Base-by-base conservation (phyloP, 1,140 invertebrate species). In the Drosophila tsacasi region DNA sequence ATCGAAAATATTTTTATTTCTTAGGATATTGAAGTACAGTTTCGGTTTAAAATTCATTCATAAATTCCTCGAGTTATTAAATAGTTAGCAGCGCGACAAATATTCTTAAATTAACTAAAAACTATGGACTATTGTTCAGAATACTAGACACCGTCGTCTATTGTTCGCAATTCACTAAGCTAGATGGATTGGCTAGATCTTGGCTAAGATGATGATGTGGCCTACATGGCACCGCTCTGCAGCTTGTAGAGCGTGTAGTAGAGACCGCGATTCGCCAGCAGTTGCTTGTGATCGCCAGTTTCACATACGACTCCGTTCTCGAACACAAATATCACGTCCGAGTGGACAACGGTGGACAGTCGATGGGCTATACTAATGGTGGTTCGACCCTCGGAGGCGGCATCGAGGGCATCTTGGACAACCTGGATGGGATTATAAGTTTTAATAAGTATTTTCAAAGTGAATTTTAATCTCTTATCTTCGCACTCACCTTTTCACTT, bases 351-450 rank as follows among this genome's bases (percentile, higher is more conserved):
- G 13, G 96, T 97, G 10, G 96, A 94, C 13, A 97, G 93, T 39
- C 95, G 92, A 81, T 97, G 96, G n/a, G 96, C 96, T 68, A 97
- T 96, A n/a, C 96, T 95, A 27, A 97, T 95, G 21, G 96, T 97
- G 0, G 96, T 97, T 58, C 97, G 93, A 5, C 96, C 96, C 81
- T 94, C 93, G 61, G 95, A 93, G 2, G 95, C 95, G 52, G 94
- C 94, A 80, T 96, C 96, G n/a, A 96, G 86, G 0, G 96, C 96
- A 79, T 95, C 95, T 94, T 96, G 96, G 17, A 96, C 96, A 32
- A 96, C 94, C 95, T 95, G 75, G 10, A 8, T 13, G 7, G 9
- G 7, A 25, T n/a, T 8, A 1, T 13, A 23, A n/a, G 17, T 1
- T n/a, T 57, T 15, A 32, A 27, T 19, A 60, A 5, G 17, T n/a